Evolutionary conservation across 2,797 vertebrate genomes (phyloP), one percentile per base, ranked within the genome.

Genomic region (Acipenser ruthenus): DNA sequence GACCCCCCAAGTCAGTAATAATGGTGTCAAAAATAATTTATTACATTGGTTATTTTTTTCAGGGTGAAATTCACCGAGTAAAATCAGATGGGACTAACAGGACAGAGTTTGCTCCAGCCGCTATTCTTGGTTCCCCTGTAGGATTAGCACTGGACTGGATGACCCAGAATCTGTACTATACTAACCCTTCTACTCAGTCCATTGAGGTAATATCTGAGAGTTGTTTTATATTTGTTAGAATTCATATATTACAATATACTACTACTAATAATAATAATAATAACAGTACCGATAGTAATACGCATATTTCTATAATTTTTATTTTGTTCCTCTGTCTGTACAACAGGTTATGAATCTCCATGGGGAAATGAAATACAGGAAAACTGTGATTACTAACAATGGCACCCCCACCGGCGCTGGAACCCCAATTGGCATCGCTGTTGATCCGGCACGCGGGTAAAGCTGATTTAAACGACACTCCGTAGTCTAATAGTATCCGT

Each of bases 31-130:
- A 37, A 37, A 18, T 37, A 37, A 18, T 15, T 49, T 10, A 48
- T 59, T 7, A 13, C 65, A 66, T 50, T 37, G 10, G 18, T 62
- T 50, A 62, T 81, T 73, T 72, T 56, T 71, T 66, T 60, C 76
- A 99, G 97, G 97, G 96, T 75, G 94, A 96, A 87, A 99, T 99
- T 79, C 94, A 98, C 83, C 87, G 92, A 67, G 95, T 98, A 74
- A 96, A 86, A 75, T 93, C 92, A 63, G 96, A 99, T 70, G 97
- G 97, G 13, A 82, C 88, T 51, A 96, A 96, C 79, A 91, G 94
- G 81, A 94, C 91, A 10, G 86, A 92, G 73, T 95, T 99, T 81
- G 93, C 94, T 74, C 92, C 95, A 48, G 89, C 94, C 1, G 87
- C 92, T 69, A 87, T 93, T 71, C 79, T 94, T 71, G 96, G 96